Evolutionary conservation across 1,140 invertebrate genomes (phyloP), one percentile per base, ranked within the genome.

Genomic region (Drosophila quadrilineata): DNA sequence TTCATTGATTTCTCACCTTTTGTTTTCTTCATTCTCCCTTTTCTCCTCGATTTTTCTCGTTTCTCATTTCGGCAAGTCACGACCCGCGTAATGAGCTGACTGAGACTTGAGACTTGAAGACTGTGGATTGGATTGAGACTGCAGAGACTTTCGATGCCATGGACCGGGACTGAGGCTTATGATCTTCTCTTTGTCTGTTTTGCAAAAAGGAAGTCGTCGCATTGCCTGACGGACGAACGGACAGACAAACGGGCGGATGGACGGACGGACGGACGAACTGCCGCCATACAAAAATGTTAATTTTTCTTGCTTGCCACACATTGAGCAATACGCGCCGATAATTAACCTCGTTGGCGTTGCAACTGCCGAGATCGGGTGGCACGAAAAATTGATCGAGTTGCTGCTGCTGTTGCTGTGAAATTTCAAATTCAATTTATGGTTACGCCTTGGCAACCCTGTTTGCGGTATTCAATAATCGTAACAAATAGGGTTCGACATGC

Each of bases 11-110:
- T 33, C 22, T 29, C n/a, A 50, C 6, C 35, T 17, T 24, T 36
- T 17, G 9, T 9, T 29, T 50, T 35, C 35, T 49, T 57, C 22
- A 21, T 52, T 33, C 67, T 67, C 69, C 64, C 69, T 72, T 68
- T 46, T n/a, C n/a, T n/a, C n/a, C n/a, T 52, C 65, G 79, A 74
- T 67, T 67, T 84, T 59, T 85, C 79, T 84, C 85, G 79, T 84
- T 85, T 85, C 75, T 79, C 75, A 86, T 85, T 85, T 85, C 75
- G 79, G 79, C 79, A 75, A 85, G 79, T 85, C 79, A 85, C 79
- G 79, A 85, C 79, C 79, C 79, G 71, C 80, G 79, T 85, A 85
- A 85, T 85, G 79, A 85, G 79, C 79, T 49, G 50, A 46, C 49
- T 54, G 41, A 38, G 54, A 26, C 10, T 17, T 4, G 35, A 28